Percentiles rank a stretch among this genome's conserved stretches.
phyloP scores from a whole-genome alignment of 1,140 invertebrate species.

The Eumeta japonica region DNA sequence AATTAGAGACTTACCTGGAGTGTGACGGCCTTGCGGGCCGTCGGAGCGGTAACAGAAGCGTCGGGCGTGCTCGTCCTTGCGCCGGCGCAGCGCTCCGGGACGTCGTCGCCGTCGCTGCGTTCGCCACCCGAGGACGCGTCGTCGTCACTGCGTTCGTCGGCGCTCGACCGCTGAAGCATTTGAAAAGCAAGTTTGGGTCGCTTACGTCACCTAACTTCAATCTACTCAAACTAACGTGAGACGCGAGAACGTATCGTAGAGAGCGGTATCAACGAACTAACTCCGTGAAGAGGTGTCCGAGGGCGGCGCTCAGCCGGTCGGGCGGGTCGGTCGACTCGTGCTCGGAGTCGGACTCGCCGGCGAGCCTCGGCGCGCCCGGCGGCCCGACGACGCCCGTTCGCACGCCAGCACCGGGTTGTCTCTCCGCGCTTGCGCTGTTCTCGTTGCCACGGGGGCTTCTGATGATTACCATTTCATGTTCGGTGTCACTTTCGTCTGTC shows the following conservation, averaged over 20 bases:
- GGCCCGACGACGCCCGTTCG: constrained; percentile 39
- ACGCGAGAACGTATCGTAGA: too few relatives aligned
- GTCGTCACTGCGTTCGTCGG: constrained; percentile 70
- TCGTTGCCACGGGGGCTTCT: constrained; percentile 47
- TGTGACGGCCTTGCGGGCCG: constrained; percentile 38
- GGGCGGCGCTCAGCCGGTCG: constrained; percentile 70
- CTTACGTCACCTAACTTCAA: too few relatives aligned
- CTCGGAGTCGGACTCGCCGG: constrained; percentile 80
- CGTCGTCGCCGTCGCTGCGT: constrained; percentile 41
- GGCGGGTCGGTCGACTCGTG: constrained; percentile 70
- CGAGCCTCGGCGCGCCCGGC: constrained; percentile 65
- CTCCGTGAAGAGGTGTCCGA: constrained; percentile 69
- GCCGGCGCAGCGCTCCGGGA: background rate
- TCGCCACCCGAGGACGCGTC: constrained; percentile 70
- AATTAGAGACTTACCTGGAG: constrained; percentile 25
- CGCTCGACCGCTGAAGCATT: constrained; percentile 63
- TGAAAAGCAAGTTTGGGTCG: too few relatives aligned
- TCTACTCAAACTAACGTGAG: too few relatives aligned
- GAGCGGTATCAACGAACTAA: constrained; percentile 4
- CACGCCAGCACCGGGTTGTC: background rate
- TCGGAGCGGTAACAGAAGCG: too few relatives aligned
- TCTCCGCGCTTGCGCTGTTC: constrained; percentile 21
- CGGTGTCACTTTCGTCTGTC: constrained; percentile 61
- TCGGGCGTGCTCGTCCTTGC: too few relatives aligned
- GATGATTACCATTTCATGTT: constrained; percentile 62